phyloP scores from a whole-genome alignment of 2,888 invertebrate genomes.

The Erebia palarica region DNA sequence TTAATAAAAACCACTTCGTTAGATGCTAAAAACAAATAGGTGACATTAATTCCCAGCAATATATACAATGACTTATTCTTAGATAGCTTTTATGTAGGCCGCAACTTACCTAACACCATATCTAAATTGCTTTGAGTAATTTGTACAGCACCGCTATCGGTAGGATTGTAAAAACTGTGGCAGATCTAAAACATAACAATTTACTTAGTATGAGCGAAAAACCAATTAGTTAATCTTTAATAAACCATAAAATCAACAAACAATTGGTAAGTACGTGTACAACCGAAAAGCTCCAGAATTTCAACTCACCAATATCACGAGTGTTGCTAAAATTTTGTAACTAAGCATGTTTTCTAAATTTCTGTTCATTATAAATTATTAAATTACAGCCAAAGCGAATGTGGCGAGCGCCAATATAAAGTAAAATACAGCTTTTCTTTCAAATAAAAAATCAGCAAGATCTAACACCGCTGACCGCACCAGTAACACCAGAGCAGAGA shows the following conservation, averaged over 20 bases:
- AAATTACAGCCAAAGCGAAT: neutral
- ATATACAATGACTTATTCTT: neutral
- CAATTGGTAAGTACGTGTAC: slow-evolving; percentile 48
- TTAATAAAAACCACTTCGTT: slow-evolving; percentile 99
- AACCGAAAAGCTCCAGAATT: slow-evolving; percentile 35
- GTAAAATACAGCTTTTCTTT: slow-evolving; percentile 24
- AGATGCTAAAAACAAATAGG: slow-evolving; percentile 86
- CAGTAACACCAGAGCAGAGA: neutral
- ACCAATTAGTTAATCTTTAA: slow-evolving; percentile 64
- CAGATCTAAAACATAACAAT: slow-evolving; percentile 76
- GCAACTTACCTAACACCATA: slow-evolving; percentile 89
- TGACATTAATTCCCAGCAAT: neutral
- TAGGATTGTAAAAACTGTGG: slow-evolving; percentile 87
- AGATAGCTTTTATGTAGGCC: slow-evolving; percentile 11
- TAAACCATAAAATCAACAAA: slow-evolving; percentile 69
- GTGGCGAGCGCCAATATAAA: neutral
- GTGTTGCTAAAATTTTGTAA: slow-evolving; percentile 56
- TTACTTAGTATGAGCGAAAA: slow-evolving; percentile 46
- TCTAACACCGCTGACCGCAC: slow-evolving; percentile 22
- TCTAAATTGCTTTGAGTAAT: slow-evolving; percentile 92
- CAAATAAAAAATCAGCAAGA: slow-evolving; percentile 8
- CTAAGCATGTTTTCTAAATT: slow-evolving; percentile 52
- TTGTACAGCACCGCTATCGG: slow-evolving; percentile 91
- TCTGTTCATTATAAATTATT: slow-evolving; percentile 25
- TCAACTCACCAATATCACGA: slow-evolving; percentile 66